Evolutionary conservation across 2,113 vertebrate species (phyloP).

Genomic region (Megaceryle maxima): DNA sequence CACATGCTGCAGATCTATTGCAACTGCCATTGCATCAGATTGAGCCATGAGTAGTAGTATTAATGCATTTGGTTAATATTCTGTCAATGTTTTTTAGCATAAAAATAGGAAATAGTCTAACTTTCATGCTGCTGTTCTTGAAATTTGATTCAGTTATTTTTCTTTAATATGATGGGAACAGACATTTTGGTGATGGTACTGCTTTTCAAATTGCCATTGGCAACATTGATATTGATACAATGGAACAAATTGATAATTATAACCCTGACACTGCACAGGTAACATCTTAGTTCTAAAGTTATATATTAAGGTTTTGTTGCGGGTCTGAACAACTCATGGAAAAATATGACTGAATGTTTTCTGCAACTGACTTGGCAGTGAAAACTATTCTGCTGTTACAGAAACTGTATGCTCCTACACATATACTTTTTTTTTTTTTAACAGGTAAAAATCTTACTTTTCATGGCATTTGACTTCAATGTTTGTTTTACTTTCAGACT

Average conservation of each 20-base stretch:
- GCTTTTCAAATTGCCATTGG: slow-evolving; percentile 93
- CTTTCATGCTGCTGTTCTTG: background rate
- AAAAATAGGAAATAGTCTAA: background rate
- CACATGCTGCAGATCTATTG: background rate
- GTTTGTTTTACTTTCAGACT: background rate
- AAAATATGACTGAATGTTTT: background rate
- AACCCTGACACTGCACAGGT: slow-evolving; percentile 78
- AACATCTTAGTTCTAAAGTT: background rate
- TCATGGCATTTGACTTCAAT: background rate
- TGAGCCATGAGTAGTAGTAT: background rate
- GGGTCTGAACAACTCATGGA: background rate
- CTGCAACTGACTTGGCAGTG: background rate
- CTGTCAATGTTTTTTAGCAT: background rate
- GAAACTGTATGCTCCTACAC: background rate
- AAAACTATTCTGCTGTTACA: background rate
- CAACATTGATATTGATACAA: slow-evolving; percentile 88
- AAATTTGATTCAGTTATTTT: slow-evolving; percentile 17
- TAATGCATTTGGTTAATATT: background rate
- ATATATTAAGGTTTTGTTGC: background rate
- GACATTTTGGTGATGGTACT: slow-evolving; percentile 83
- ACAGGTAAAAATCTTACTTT: background rate
- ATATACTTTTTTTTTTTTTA: background rate
- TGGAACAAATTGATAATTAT: slow-evolving; percentile 87
- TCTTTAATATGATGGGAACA: slow-evolving; percentile 78
- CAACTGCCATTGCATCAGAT: background rate